These are phyloP conservation scores for Brienomyrus brachyistius DNA, from an alignment of 2,113 vertebrate genomes.

Conservation along the genomic window DNA sequence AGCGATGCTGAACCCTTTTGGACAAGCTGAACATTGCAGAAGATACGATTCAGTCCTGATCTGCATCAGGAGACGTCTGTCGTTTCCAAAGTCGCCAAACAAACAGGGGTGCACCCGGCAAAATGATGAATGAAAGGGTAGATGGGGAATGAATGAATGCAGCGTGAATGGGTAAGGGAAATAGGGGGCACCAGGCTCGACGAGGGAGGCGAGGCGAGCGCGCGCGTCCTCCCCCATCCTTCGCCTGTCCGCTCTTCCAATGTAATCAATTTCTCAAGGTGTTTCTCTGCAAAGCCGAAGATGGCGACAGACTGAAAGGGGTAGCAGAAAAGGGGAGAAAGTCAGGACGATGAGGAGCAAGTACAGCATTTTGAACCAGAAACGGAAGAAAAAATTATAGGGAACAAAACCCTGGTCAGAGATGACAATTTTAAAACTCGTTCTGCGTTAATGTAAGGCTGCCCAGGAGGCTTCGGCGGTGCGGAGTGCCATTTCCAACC, in stretches of 20 bases:
- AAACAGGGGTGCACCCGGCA: slow-evolving; percentile 5
- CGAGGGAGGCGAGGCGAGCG: slow-evolving; percentile 47
- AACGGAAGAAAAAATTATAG: slow-evolving; percentile 49
- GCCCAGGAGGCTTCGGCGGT: slow-evolving; percentile 24
- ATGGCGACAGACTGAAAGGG: slow-evolving; percentile 68
- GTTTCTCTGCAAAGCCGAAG: slow-evolving; percentile 65
- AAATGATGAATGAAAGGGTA: slow-evolving; percentile 34
- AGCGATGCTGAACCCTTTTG: neutral
- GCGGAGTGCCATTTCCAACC: slow-evolving; percentile 27
- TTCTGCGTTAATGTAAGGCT: slow-evolving; percentile 33
- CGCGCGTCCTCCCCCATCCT: slow-evolving; percentile 39
- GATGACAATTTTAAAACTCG: slow-evolving; percentile 31
- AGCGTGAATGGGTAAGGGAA: slow-evolving; percentile 21
- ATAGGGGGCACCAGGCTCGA: slow-evolving; percentile 33
- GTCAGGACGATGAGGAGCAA: slow-evolving; percentile 44
- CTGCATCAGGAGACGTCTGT: neutral
- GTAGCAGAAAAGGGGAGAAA: slow-evolving; percentile 43
- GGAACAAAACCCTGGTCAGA: slow-evolving; percentile 10
- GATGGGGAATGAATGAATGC: slow-evolving; percentile 36
- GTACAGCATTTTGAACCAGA: slow-evolving; percentile 42
- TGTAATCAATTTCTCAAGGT: slow-evolving; percentile 62
- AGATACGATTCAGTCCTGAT: neutral
- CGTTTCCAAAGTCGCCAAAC: neutral
- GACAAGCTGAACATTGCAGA: neutral
- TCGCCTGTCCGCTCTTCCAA: slow-evolving; percentile 45